A percentile compares a stretch with the other conserved stretches of the same genome.
Conservation (phyloP, 1,140 invertebrate genomes). For the Caenorhabditis briggsae region DNA sequence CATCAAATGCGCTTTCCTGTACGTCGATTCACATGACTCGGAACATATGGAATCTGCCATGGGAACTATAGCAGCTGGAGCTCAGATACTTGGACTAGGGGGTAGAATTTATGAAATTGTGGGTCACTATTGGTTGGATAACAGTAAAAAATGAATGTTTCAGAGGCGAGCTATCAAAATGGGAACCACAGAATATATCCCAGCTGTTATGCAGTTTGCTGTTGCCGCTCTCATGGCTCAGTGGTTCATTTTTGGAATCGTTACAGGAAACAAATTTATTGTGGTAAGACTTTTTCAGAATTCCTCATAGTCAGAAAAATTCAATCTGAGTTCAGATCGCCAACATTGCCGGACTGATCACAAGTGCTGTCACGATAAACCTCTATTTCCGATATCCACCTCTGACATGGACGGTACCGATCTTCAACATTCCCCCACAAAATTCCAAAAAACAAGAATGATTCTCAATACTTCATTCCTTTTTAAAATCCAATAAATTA, state of each 20-base stretch:
- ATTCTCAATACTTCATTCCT: background rate
- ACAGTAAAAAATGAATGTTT: conserved; percentile 55
- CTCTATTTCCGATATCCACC: conserved; percentile 75
- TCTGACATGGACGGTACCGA: conserved; percentile 75
- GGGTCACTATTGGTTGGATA: background rate
- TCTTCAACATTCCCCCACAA: conserved; percentile 70
- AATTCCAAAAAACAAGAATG: conserved; percentile 68
- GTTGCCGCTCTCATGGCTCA: conserved; percentile 72
- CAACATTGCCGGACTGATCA: conserved; percentile 73
- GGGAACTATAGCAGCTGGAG: conserved; percentile 73
- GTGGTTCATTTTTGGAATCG: conserved; percentile 73
- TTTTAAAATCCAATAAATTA: background rate
- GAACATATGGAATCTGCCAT: conserved; percentile 68
- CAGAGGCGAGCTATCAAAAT: conserved; percentile 73
- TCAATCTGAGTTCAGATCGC: conserved; percentile 68
- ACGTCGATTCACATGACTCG: conserved; percentile 69
- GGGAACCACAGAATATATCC: conserved; percentile 75
- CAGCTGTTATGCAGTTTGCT: conserved; percentile 74
- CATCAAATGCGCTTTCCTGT: conserved; percentile 68
- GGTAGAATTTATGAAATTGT: conserved; percentile 77
- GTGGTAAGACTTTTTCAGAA: conserved; percentile 59
- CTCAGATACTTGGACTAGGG: conserved; percentile 73
- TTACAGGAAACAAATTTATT: conserved; percentile 73
- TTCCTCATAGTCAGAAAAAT: background rate
- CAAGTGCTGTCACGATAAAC: conserved; percentile 73